A percentile compares a stretch with the other conserved stretches of the same genome.
These are phyloP conservation scores for Alca torda DNA, from an alignment of 2,797 vertebrate genomes.

Conservation along the genomic window DNA sequence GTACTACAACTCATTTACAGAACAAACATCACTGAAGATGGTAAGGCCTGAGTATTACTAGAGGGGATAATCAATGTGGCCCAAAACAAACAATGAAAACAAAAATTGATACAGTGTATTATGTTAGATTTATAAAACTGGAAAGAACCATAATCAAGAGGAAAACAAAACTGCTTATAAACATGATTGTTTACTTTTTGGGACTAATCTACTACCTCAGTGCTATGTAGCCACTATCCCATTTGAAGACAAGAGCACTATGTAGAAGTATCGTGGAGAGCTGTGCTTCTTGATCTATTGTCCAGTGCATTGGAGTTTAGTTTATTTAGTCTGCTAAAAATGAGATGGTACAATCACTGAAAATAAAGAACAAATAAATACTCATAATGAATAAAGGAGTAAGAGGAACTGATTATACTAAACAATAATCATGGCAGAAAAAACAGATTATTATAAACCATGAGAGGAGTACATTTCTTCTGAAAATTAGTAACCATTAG, in stretches of 20 bases:
- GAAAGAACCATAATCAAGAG: background rate
- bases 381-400: background rate
- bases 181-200: background rate
- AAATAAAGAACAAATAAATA: background rate
- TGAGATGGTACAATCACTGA: background rate
- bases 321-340: background rate
- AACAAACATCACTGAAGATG: background rate
- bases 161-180: background rate
- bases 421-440: background rate
- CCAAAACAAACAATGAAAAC: constrained; percentile 4
- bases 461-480: background rate
- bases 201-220: background rate
- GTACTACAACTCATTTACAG: constrained; percentile 2
- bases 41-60: background rate
- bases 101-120: background rate
- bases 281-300: background rate
- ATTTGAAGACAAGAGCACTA: background rate
- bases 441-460: background rate
- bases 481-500: background rate
- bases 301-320: background rate
- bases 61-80: background rate
- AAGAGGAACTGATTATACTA: background rate
- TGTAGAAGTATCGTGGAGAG: background rate
- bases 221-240: background rate
- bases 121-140: background rate